Percentiles rank a stretch among this genome's conserved stretches.
phyloP scores from a whole-genome alignment of 1,140 invertebrate species.

The Aleiodes sp. region DNA sequence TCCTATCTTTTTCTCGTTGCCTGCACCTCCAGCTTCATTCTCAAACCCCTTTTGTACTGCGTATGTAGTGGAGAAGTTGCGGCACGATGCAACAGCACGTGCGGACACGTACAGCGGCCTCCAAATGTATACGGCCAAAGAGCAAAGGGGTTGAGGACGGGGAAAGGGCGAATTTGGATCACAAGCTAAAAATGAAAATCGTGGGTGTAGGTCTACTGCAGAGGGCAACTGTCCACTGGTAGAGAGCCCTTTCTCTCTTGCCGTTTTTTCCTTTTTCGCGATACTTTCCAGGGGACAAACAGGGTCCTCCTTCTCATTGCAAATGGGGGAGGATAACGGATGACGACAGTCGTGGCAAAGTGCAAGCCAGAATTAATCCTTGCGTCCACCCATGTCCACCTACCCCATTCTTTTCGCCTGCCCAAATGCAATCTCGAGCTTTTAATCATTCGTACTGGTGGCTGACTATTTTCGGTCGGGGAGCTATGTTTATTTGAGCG shows the following conservation, averaged over 20 bases:
- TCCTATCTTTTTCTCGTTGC: background rate
- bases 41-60: background rate
- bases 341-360: conserved; percentile 24
- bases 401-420: background rate
- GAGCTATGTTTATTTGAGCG: background rate
- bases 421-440: background rate
- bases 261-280: background rate
- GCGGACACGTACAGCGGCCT: conserved; percentile 43
- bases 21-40: background rate
- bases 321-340: too few relatives aligned
- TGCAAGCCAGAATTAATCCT: conserved; percentile 6
- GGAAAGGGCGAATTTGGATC: conserved; percentile 14
- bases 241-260: too few relatives aligned
- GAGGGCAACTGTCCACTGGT: conserved; percentile 15
- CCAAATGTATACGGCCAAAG: conserved; percentile 10
- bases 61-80: background rate
- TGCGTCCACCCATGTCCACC: background rate
- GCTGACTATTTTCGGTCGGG: background rate
- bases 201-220: background rate
- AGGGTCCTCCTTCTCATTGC: too few relatives aligned
- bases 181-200: conserved; percentile 19
- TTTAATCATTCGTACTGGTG: conserved; percentile 8
- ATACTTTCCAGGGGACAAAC: too few relatives aligned
- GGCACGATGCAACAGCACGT: conserved; percentile 36
- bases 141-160: background rate